Evolutionary conservation across 2,797 vertebrate genomes (phyloP).

Genomic region (Mus spretus): DNA sequence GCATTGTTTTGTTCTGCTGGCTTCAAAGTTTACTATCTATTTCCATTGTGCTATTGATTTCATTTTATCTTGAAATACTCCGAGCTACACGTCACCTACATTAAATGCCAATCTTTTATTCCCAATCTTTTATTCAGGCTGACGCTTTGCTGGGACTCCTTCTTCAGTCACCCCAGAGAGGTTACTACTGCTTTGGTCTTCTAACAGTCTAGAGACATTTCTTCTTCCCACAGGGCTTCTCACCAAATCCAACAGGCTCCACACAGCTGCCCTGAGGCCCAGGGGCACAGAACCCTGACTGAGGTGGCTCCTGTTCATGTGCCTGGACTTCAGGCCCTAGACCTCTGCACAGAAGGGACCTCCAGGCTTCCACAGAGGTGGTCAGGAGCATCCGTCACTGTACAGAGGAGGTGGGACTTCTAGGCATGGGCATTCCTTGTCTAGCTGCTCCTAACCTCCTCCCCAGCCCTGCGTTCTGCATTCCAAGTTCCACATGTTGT

Average conservation of each 20-base stretch:
- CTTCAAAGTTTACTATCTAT: constrained; percentile 8
- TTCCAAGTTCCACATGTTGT: neutral
- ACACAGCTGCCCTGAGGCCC: neutral
- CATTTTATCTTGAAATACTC: neutral
- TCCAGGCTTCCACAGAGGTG: neutral
- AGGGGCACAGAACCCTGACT: neutral
- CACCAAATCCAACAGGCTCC: neutral
- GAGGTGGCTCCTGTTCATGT: neutral
- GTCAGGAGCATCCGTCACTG: neutral
- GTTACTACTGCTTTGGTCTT: neutral
- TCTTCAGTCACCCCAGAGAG: neutral
- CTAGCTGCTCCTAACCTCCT: neutral
- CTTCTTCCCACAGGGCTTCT: neutral
- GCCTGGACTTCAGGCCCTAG: neutral
- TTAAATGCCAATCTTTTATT: neutral
- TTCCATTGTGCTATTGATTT: neutral
- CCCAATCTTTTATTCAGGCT: neutral
- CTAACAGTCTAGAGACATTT: neutral
- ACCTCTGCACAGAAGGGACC: neutral
- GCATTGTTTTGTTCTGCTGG: neutral
- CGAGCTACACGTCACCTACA: neutral
- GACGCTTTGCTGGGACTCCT: neutral
- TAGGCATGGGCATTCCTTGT: neutral
- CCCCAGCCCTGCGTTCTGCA: neutral
- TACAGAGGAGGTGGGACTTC: neutral